Percentiles rank a stretch among this genome's conserved stretches.
phyloP scores from a whole-genome alignment of 2,888 invertebrate genomes.

The Slavum lentiscoides region DNA sequence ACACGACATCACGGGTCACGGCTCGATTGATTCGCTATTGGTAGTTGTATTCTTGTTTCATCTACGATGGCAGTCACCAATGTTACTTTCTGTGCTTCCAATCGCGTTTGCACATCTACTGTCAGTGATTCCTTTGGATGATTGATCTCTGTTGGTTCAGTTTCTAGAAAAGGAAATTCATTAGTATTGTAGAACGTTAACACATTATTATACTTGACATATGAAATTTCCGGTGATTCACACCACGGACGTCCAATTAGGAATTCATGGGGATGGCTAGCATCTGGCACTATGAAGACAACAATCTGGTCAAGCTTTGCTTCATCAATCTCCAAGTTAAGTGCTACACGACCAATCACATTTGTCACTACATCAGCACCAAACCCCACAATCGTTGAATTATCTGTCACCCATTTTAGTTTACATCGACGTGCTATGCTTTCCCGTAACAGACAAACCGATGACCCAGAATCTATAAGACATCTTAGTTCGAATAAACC shows the following conservation, averaged over 20 bases:
- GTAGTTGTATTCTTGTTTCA: background rate
- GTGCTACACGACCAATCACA: background rate
- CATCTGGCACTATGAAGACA: conserved; percentile 16
- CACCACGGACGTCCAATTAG: conserved; percentile 16
- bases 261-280: background rate
- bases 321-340: background rate
- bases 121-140: too few species aligned
- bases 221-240: background rate
- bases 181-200: background rate
- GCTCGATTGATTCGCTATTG: background rate
- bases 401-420: background rate
- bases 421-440: background rate
- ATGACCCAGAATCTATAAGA: conserved; percentile 23
- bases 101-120: background rate
- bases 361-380: background rate
- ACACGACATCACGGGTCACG: background rate
- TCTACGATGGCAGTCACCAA: background rate
- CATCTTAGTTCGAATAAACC: background rate
- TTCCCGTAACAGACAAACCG: background rate
- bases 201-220: background rate
- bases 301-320: background rate
- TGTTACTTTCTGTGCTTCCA: background rate
- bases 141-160: background rate
- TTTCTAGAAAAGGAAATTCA: background rate
- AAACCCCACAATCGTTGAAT: background rate